Base-by-base conservation (phyloP, 2,797 vertebrate species). In the Enteromius anoplus region DNA sequence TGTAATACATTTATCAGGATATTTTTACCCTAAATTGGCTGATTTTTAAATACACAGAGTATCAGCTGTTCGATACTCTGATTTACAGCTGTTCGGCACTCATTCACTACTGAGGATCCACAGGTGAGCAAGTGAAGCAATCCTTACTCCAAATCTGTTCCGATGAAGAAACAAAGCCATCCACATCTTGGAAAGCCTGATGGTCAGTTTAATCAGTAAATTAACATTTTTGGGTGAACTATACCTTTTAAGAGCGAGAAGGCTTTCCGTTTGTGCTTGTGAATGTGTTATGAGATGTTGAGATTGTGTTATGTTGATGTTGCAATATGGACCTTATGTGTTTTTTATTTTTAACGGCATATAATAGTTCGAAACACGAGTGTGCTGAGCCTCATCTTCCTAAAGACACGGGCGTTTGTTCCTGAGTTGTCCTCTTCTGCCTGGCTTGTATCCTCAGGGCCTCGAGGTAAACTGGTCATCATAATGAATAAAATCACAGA, bases 391-490 rank as follows among this genome's bases (percentile, higher is more conserved):
- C 86, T 92, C 0, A 2, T 92, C 58, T 96, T 96, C 90, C 84
- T 94, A 4, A 91, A 89, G 86, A 90, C 87, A 26, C 29, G n/a
- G 1, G 85, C 80, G 0, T 77, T 88, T 83, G 88, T 87, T 32
- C 9, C 88, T 69, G 88, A 90, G 1, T 88, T 89, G 83, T 89
- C 87, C n/a, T 88, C 84, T 1, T 70, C 89, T 12, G 88, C 90
- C 10, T 88, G 86, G 23, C 93, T 95, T 1, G 47, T 95, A 84
- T 94, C 95, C 23, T 93, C 88, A 0, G 89, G 93, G 4, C 79
- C 87, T 11, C 66, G 60, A 90, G 94, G 95, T 95, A 71, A 80
- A 78, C 55, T n/a, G 42, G 3, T 68, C 19, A 32, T 17, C 62
- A 29, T 26, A 10, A 14, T n/a, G 7, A 80, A 23, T 29, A 64